Percentiles rank a stretch among this genome's conserved stretches.
Evolutionary conservation across 2,113 vertebrate species (phyloP).

Genomic region (Sigmodon hispidus): DNA sequence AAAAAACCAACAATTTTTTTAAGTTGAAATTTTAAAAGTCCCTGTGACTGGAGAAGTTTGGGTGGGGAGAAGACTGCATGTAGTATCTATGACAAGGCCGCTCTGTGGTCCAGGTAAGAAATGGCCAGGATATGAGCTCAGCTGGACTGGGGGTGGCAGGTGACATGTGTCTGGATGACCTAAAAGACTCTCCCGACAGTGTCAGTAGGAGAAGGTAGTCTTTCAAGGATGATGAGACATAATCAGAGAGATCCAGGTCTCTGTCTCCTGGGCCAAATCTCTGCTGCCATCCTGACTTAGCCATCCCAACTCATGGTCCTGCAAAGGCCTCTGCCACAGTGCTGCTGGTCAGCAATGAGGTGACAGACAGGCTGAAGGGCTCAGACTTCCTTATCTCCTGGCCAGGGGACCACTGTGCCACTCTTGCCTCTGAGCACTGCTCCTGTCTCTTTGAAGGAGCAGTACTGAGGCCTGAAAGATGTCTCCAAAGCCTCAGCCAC

Average conservation of each 20-base stretch:
- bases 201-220: background rate
- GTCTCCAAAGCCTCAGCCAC: background rate
- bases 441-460: background rate
- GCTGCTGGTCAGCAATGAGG: background rate
- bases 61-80: background rate
- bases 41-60: background rate
- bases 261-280: background rate
- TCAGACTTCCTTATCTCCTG: background rate
- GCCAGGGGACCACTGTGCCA: background rate
- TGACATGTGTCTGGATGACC: background rate
- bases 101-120: background rate
- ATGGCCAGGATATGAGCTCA: background rate
- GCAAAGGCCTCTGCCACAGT: background rate
- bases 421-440: background rate
- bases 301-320: too few species aligned
- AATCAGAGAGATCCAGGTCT: background rate
- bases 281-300: background rate
- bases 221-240: background rate
- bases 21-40: background rate
- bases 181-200: background rate
- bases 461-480: background rate
- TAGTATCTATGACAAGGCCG: background rate
- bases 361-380: background rate
- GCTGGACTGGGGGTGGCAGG: background rate
- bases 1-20: background rate